Base-by-base conservation (phyloP, 1,140 invertebrate genomes). In the Cydia fagiglandana region DNA sequence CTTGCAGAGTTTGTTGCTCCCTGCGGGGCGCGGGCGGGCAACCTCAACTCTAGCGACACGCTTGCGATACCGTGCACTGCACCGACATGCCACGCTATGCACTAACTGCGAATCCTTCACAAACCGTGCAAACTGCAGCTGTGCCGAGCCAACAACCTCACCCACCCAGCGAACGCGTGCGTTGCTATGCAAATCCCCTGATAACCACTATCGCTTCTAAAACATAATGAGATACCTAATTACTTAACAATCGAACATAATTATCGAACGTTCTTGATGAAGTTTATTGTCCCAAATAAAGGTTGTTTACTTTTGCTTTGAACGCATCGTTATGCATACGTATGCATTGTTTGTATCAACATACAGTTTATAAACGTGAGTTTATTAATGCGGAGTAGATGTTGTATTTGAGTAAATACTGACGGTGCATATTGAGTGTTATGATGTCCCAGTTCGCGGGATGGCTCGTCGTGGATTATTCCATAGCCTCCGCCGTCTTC, bases 1-100 rank as follows among this genome's bases (percentile, higher is more conserved):
- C 89, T 91, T 91, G 91, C 89, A 89, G 89, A 90, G 91, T 91
- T 91, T 91, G 86, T 91, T 91, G 91, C 84, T 84, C 89, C 86
- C 20, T 76, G 74, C 68, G 73, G 61, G 81, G 56, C 45, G 6
- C n/a, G 70, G 80, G 78, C 68, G 79, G 75, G 79, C 74, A 76
- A 78, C 78, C 74, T 89, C 89, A 89, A 88, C 91, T 88, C 89
- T 85, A 86, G 80, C 85, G 86, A 86, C 86, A 85, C 83, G 86
- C 80, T 84, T 81, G 80, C 80, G 73, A 78, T 76, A 78, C 76
- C 79, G 76, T 61, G 56, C 56, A 20, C 53, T 61, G 53, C 53
- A 61, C 20, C 24, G 56, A 61, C 56, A 61, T 24, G 56, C 56
- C 80, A 76, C 73, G 53, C 70, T 75, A 82, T 70, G 66, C 66